These are phyloP conservation scores for Tachysurus vachellii DNA, from an alignment of 2,113 vertebrate species.

Conservation along the genomic window DNA sequence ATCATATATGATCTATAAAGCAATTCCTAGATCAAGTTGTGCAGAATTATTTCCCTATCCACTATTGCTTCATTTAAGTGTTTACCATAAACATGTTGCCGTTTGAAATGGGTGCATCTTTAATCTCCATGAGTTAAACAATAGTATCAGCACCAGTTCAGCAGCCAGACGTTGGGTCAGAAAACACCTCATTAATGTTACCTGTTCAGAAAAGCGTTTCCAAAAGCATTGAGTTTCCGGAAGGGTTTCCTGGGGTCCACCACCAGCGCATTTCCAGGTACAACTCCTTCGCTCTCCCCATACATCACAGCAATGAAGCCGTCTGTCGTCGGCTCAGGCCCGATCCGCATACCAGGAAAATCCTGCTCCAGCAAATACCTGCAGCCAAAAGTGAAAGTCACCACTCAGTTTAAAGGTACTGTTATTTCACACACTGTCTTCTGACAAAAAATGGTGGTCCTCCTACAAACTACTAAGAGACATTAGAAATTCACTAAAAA, in stretches of 20 bases:
- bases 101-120: background rate
- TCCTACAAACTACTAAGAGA: background rate
- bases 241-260: constrained; percentile 96
- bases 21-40: background rate
- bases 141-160: background rate
- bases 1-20: background rate
- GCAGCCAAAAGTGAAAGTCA: background rate
- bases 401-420: background rate
- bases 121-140: background rate
- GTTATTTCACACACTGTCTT: background rate
- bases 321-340: constrained; percentile 94
- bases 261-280: constrained; percentile 93
- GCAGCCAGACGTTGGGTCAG: too few species aligned
- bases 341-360: constrained; percentile 96
- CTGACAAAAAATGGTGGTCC: background rate
- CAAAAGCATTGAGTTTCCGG: constrained; percentile 91
- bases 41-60: background rate
- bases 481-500: too few species aligned
- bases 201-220: constrained; percentile 96
- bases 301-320: constrained; percentile 98
- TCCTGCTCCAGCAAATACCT: constrained; percentile 94
- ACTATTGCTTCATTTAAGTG: background rate
- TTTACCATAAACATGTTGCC: background rate
- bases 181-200: constrained; percentile 57
- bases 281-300: constrained; percentile 85